Evolutionary conservation across 2,113 vertebrate genomes (phyloP).

Genomic region (Trochalopteron elliotii): DNA sequence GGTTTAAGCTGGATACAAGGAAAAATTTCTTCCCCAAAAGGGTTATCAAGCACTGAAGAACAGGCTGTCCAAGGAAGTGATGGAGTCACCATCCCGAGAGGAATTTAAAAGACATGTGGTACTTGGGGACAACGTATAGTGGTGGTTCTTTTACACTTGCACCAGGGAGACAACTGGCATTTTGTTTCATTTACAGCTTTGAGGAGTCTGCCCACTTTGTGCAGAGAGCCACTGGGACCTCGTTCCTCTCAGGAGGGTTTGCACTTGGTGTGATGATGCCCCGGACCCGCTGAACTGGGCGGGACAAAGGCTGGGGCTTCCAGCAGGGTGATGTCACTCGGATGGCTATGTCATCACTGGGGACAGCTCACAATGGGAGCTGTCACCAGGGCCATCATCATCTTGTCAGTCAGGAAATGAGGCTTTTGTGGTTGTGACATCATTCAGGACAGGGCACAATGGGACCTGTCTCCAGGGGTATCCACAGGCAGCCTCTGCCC

Average conservation of each 20-base stretch:
- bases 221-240: background rate
- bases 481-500: background rate
- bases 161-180: background rate
- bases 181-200: background rate
- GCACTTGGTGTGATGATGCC: background rate
- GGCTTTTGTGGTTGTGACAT: background rate
- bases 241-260: background rate
- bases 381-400: background rate
- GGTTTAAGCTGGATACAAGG: background rate
- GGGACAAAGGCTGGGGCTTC: background rate
- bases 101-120: background rate
- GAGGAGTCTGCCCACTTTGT: background rate
- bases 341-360: background rate
- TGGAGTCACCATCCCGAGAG: background rate
- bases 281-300: accelerated
- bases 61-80: background rate
- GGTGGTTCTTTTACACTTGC: background rate
- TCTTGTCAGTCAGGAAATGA: background rate
- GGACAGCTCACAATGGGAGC: background rate
- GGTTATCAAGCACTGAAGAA: background rate
- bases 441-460: background rate
- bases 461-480: background rate
- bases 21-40: background rate
- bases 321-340: background rate
- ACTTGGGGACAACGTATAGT: too few species aligned